Percentiles rank a stretch among this genome's conserved stretches.
phyloP scores from a whole-genome alignment of 1,140 invertebrate species.

The Asbolus verrucosus region DNA sequence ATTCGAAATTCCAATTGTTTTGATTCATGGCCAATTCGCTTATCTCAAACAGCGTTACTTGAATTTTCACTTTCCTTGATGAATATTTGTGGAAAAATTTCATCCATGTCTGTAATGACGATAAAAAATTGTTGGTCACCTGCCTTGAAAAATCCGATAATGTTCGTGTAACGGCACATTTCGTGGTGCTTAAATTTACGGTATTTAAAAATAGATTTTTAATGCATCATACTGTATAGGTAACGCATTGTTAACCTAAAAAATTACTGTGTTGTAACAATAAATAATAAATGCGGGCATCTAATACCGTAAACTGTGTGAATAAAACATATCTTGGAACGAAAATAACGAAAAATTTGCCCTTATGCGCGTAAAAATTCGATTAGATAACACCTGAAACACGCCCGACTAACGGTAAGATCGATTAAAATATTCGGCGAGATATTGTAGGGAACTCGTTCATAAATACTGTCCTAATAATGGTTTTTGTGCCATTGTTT shows the following conservation, averaged over 20 bases:
- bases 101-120: too few relatives aligned
- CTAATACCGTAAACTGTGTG: constrained; percentile 23
- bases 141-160: constrained; percentile 11
- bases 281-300: constrained; percentile 44
- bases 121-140: too few relatives aligned
- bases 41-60: too few relatives aligned
- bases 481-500: constrained; percentile 39
- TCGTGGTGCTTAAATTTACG: constrained; percentile 14
- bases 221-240: constrained; percentile 35
- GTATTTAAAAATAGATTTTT: constrained; percentile 36
- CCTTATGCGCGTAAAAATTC: constrained; percentile 11
- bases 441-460: constrained; percentile 13
- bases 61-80: too few relatives aligned
- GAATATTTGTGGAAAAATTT: too few relatives aligned
- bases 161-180: constrained; percentile 29
- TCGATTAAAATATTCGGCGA: constrained; percentile 31
- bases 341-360: constrained; percentile 13
- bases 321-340: constrained; percentile 9
- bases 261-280: constrained; percentile 44
- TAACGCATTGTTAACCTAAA: constrained; percentile 41
- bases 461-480: constrained; percentile 29
- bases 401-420: constrained; percentile 7
- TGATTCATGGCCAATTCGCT: too few relatives aligned
- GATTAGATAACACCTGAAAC: background rate
- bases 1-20: too few relatives aligned